A percentile compares a stretch with the other conserved stretches of the same genome.
phyloP scores from a whole-genome alignment of 2,113 vertebrate genomes.

The Pteropus alecto region DNA sequence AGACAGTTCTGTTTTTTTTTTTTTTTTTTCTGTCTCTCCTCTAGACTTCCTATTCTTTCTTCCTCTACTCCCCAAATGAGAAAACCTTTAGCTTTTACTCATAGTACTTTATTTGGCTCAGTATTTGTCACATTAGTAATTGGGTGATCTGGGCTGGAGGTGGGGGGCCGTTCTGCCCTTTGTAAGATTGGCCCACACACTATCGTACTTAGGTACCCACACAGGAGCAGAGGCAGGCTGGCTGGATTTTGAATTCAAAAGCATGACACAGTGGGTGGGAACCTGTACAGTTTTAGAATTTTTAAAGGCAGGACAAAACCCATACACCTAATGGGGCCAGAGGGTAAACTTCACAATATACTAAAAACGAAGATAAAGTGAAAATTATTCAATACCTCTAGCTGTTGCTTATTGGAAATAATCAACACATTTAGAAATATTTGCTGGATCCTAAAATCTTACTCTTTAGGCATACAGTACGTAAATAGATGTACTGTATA shows the following conservation, averaged over 20 bases:
- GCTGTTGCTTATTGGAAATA: background rate
- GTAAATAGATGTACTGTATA: background rate
- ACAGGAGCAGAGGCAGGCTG: slow-evolving; percentile 6
- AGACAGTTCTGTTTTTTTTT: background rate
- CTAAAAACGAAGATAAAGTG: background rate
- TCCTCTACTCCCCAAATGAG: background rate
- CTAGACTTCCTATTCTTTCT: background rate
- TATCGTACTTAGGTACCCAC: slow-evolving; percentile 40
- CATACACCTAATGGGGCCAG: background rate
- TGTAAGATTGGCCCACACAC: slow-evolving; percentile 36
- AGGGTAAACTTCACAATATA: background rate
- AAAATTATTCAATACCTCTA: background rate
- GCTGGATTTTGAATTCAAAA: background rate
- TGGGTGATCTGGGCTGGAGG: slow-evolving; percentile 46
- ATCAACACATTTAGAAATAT: slow-evolving; percentile 7
- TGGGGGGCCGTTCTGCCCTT: slow-evolving; percentile 64
- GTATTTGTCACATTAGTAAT: slow-evolving; percentile 38
- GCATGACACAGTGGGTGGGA: slow-evolving; percentile 1
- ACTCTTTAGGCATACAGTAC: background rate
- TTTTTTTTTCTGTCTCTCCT: background rate
- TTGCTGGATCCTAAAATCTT: background rate
- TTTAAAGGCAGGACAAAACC: slow-evolving; percentile 8
- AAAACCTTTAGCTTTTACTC: background rate
- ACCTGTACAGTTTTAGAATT: background rate
- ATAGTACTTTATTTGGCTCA: slow-evolving; percentile 21